Base-by-base conservation (phyloP, 1,140 invertebrate species). In the Rhyzopertha dominica region DNA sequence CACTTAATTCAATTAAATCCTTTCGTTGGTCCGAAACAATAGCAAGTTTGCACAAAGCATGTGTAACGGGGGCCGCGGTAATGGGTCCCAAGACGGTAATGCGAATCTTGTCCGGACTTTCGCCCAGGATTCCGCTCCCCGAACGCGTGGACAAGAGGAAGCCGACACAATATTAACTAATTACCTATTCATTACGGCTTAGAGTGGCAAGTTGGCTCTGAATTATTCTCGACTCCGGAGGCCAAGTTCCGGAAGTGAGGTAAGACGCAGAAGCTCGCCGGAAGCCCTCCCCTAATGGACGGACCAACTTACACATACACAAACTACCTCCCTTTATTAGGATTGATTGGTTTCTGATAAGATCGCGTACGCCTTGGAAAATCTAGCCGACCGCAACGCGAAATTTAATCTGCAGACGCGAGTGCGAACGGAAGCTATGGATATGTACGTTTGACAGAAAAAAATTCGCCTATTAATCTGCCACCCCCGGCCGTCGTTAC, bases 131-230 rank as follows among this genome's bases (percentile, higher is more conserved):
- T 53, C 46, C 43, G 41, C 43, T 53, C 46, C 50, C 49, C 25
- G 31, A 34, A 46, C 43, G 43, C 45, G 51, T 53, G 53, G 57
- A 57, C 55, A 58, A 60, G 48, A 51, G 54, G 52, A 58, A 54
- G 57, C 57, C 59, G 47, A 39, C 50, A 60, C 62, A 62, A 61
- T 63, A 63, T 63, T 59, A 65, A 62, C 61, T 65, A 63, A 65
- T 65, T 65, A 65, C 59, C 61, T 63, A 65, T 65, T 65, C 62
- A 65, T 65, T 65, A 63, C 53, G 59, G 62, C 61, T 65, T 65
- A 63, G 59, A 65, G 59, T 65, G 61, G 62, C 59, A 65, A 65
- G 61, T 65, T 65, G 57, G 55, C 52, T 42, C 48, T 65, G 62
- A 65, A 65, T 63, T 65, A 65, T 63, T 63, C 57, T 48, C 49